Evolutionary conservation across 2,888 invertebrate genomes (phyloP).

Genomic region (Nasonia oneida): DNA sequence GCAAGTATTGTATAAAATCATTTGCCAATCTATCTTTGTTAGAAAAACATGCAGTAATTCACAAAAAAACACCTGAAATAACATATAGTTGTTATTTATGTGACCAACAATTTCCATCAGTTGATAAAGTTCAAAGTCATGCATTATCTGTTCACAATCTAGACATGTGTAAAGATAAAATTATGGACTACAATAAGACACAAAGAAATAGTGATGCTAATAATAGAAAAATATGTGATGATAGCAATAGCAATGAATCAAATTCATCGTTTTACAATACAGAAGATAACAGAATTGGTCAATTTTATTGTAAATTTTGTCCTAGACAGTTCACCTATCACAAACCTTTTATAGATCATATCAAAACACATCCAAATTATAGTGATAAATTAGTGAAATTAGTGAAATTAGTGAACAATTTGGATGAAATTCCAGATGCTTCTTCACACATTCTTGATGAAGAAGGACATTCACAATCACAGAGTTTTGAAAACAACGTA

Average conservation of each 20-base stretch:
- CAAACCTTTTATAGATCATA: constrained; percentile 72
- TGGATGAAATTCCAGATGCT: constrained; percentile 46
- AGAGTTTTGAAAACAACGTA: constrained; percentile 10
- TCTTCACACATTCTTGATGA: background rate
- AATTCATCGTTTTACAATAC: constrained; percentile 27
- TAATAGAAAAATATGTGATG: constrained; percentile 39
- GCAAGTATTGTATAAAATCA: constrained; percentile 71
- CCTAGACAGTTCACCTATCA: constrained; percentile 73
- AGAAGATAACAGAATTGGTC: constrained; percentile 66
- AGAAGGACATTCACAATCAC: background rate
- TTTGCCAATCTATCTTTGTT: constrained; percentile 69
- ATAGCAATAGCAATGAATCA: constrained; percentile 54
- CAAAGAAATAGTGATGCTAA: constrained; percentile 58
- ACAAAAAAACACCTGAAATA: constrained; percentile 62
- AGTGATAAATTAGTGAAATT: constrained; percentile 38
- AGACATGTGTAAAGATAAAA: constrained; percentile 55
- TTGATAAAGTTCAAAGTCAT: constrained; percentile 71
- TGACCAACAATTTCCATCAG: constrained; percentile 70
- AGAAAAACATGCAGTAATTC: constrained; percentile 70
- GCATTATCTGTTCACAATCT: constrained; percentile 52
- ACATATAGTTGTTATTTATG: constrained; percentile 73
- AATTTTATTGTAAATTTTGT: constrained; percentile 73
- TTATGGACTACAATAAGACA: constrained; percentile 53
- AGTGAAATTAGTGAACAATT: constrained; percentile 51
- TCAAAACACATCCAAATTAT: constrained; percentile 71